Evolutionary conservation across 2,888 invertebrate genomes (phyloP).

Genomic region (Cheilosia impressa): DNA sequence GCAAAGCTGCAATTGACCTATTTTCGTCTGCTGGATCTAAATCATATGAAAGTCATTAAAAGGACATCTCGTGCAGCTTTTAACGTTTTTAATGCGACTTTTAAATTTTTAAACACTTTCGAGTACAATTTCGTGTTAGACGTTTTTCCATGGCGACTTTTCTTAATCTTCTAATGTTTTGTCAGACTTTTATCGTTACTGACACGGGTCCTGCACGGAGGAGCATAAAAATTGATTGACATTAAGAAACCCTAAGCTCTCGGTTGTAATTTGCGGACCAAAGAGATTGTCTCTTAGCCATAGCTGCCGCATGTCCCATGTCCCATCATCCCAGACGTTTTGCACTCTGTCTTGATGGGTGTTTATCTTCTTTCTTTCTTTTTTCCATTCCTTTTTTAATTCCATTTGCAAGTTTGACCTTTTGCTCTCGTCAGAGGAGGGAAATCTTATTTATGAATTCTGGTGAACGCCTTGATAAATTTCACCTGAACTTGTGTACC

Average conservation of each 20-base stretch:
- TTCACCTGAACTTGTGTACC: slow-evolving; percentile 51
- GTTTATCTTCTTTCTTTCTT: too few species aligned
- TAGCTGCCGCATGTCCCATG: slow-evolving; percentile 13
- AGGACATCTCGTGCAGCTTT: slow-evolving; percentile 20
- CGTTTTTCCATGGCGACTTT: not conserved
- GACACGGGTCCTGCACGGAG: slow-evolving; percentile 19
- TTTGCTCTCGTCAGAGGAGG: slow-evolving; percentile 12
- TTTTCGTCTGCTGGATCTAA: slow-evolving; percentile 2
- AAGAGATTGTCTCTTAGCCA: slow-evolving; percentile 5
- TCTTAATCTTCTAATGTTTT: slow-evolving; percentile 43
- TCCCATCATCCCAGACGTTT: not conserved
- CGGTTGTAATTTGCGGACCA: slow-evolving; percentile 11
- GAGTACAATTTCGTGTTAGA: slow-evolving; percentile 6
- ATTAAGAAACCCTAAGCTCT: slow-evolving; percentile 28
- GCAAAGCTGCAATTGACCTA: slow-evolving; percentile 14
- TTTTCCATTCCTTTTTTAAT: slow-evolving; percentile 31
- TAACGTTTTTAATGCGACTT: slow-evolving; percentile 14
- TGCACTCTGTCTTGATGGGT: not conserved
- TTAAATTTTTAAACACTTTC: slow-evolving; percentile 13
- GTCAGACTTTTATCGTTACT: slow-evolving; percentile 27
- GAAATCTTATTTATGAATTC: slow-evolving; percentile 50
- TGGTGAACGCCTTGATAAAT: slow-evolving; percentile 55
- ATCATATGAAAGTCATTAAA: slow-evolving; percentile 16
- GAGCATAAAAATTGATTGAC: slow-evolving; percentile 53
- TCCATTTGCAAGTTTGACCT: slow-evolving; percentile 50